Conservation (phyloP, 2,797 vertebrate species). For the Natrix natrix region DNA sequence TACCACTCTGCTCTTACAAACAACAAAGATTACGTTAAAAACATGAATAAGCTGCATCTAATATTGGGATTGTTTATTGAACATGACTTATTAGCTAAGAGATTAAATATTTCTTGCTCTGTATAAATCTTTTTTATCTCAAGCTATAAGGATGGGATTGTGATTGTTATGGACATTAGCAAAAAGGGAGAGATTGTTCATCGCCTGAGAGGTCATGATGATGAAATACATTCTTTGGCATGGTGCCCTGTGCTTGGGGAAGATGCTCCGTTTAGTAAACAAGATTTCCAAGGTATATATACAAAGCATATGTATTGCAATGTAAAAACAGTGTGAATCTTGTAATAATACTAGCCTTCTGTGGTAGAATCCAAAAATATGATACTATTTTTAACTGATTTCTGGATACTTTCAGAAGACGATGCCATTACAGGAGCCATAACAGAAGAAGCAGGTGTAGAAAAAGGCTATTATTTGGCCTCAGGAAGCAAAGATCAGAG, state of each 20-base stretch:
- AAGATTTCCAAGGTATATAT: conserved; percentile 74
- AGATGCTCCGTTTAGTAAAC: conserved; percentile 62
- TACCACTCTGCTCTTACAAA: not conserved
- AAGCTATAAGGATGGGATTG: conserved; percentile 97
- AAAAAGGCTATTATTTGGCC: conserved; percentile 81
- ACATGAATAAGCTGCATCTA: not conserved
- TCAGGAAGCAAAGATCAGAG: conserved; percentile 98
- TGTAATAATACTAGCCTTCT: not conserved
- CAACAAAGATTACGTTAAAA: not conserved
- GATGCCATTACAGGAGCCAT: conserved; percentile 63
- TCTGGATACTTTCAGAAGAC: conserved; percentile 57
- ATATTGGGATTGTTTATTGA: not conserved
- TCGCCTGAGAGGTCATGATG: conserved; percentile 90
- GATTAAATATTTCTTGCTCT: not conserved
- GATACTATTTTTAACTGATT: not conserved
- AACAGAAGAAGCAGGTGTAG: conserved; percentile 53
- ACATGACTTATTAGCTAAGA: not conserved
- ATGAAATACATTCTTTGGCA: conserved; percentile 91
- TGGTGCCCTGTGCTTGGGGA: conserved; percentile 86
- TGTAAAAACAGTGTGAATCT: not conserved
- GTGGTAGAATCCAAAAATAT: not conserved
- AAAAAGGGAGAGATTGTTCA: conserved; percentile 87
- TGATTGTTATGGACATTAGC: conserved; percentile 88
- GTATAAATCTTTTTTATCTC: conserved; percentile 22
- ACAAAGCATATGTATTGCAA: not conserved